Evolutionary conservation across 2,113 vertebrate species (phyloP).

Genomic region (Mastomys natalensis): DNA sequence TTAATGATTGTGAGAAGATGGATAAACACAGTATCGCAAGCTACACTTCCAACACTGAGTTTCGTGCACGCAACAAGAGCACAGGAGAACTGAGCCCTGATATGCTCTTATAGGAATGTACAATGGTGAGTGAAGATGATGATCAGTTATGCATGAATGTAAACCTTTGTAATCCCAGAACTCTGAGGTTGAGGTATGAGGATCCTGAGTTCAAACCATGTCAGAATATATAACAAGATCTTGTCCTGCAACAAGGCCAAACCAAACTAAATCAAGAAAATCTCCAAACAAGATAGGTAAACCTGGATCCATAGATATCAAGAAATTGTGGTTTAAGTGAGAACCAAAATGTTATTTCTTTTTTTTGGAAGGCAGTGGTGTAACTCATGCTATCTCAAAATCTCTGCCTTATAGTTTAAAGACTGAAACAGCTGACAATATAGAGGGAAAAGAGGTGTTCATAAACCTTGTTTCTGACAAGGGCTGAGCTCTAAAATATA

Average conservation of each 20-base stretch:
- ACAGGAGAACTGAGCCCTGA: no score
- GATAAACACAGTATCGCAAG: neutral
- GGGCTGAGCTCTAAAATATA: neutral
- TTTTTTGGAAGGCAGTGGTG: neutral
- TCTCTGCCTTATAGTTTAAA: neutral
- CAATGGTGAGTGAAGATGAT: neutral
- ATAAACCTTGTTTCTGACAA: neutral
- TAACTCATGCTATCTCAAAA: neutral
- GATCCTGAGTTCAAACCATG: neutral
- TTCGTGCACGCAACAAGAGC: no score
- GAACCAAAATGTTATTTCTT: neutral
- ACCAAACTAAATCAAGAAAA: neutral
- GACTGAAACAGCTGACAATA: neutral
- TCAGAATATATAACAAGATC: neutral
- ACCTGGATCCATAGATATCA: neutral
- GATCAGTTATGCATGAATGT: accelerated
- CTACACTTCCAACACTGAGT: neutral
- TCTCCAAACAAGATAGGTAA: neutral
- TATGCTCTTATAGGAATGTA: no score
- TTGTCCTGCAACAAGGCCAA: neutral
- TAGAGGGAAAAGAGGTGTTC: neutral
- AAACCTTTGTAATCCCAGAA: neutral
- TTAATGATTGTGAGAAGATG: neutral
- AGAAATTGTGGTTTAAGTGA: neutral
- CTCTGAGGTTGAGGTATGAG: neutral